Evolutionary conservation across 1,140 invertebrate species (phyloP).

Genomic region (Agrypnia vestita): DNA sequence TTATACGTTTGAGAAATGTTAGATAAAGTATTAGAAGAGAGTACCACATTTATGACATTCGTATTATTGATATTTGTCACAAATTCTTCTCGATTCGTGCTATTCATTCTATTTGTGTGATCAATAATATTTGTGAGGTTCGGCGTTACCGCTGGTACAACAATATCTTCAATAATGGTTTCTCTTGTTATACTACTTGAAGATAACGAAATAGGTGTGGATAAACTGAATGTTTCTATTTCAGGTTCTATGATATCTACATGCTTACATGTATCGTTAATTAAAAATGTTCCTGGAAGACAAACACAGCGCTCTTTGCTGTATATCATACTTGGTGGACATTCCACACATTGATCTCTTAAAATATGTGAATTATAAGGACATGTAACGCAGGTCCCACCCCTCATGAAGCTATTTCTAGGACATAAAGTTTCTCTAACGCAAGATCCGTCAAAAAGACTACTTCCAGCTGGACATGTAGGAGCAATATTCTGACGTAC

Average conservation of each 20-base stretch:
- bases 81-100: conserved; percentile 14
- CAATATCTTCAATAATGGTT: background rate
- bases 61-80: conserved; percentile 12
- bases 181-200: background rate
- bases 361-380: background rate
- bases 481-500: background rate
- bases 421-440: background rate
- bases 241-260: conserved; percentile 9
- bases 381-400: conserved; percentile 2
- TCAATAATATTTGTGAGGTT: conserved; percentile 20
- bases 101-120: conserved; percentile 10
- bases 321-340: background rate
- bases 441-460: background rate
- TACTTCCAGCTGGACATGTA: background rate
- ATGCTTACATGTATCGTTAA: conserved; percentile 17
- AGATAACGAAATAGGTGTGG: background rate
- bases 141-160: background rate
- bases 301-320: background rate
- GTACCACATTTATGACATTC: conserved; percentile 6
- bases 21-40: conserved; percentile 4
- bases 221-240: background rate
- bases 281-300: background rate
- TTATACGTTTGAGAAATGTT: background rate
- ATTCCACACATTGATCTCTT: background rate
- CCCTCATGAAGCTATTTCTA: background rate